These are phyloP conservation scores for Sialia sialis DNA, from an alignment of 2,113 vertebrate species.

Conservation along the genomic window DNA sequence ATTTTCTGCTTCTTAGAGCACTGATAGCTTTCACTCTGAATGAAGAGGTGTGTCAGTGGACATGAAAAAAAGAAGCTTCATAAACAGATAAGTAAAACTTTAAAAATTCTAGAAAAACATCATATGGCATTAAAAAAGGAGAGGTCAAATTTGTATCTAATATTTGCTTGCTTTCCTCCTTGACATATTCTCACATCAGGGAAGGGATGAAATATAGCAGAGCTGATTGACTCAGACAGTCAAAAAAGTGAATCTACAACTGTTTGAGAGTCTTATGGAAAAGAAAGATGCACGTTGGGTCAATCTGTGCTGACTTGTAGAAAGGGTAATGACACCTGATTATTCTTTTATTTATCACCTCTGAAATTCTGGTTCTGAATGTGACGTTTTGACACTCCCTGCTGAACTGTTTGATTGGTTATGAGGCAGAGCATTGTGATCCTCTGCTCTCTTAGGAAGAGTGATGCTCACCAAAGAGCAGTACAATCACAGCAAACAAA, in stretches of 20 bases:
- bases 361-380: neutral
- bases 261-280: neutral
- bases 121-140: neutral
- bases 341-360: neutral
- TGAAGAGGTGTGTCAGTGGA: neutral
- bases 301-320: neutral
- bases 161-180: neutral
- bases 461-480: neutral
- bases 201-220: neutral
- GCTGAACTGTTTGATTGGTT: neutral
- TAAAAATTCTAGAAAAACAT: neutral
- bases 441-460: neutral
- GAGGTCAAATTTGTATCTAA: neutral
- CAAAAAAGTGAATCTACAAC: neutral
- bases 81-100: neutral
- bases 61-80: neutral
- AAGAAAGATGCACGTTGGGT: neutral
- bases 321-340: neutral
- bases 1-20: neutral
- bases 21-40: neutral
- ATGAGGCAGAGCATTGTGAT: neutral
- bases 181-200: neutral
- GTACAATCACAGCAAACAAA: neutral
- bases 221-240: neutral
- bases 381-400: neutral